Base-by-base conservation (phyloP, 1,140 invertebrate species). In the Microplitis demolitor region DNA sequence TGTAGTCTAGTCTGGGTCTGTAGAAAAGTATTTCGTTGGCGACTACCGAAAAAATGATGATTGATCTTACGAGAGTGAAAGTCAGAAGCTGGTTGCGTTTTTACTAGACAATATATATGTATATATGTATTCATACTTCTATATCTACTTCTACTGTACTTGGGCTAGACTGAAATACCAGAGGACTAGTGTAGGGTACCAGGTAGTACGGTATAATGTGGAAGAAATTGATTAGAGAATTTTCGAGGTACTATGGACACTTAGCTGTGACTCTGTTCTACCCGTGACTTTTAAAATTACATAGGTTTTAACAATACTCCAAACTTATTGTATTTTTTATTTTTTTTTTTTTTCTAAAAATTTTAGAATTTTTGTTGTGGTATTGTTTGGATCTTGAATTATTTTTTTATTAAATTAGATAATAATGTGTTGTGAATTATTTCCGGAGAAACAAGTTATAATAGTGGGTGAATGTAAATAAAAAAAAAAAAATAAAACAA, bases 151-250 rank as follows among this genome's bases (percentile, higher is more conserved):
- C 5, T 24, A 24, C 24, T 24, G 24, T 24, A 56, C 24, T 4
- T 14, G n/a, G 16, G 5, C 4, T 33, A 33, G 16, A n/a, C 9
- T 54, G 13, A 39, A 71, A 51, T 45, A 63, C 37, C 45, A 39
- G 39, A 62, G 8, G n/a, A 13, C 8, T 39, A n/a, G 13, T 11
- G 45, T 9, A 37, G 9, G 37, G 13, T 2, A n/a, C 34, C 53
- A 66, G 69, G 73, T 68, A 74, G 58, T 68, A 74, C 69, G 73
- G 53, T 74, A 71, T 74, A 74, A 71, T 56, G 61, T 64, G 73
- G 69, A 71, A 62, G 62, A 66, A 74, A 74, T 74, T 68, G 73
- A 74, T 74, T 74, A 74, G 54, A 64, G 66, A 50, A 16, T 64
- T 34, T 61, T 33, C 50, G 4, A 37, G 39, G 39, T 45, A 11